phyloP scores from a whole-genome alignment of 2,888 invertebrate species.

The Cantharis nigra region DNA sequence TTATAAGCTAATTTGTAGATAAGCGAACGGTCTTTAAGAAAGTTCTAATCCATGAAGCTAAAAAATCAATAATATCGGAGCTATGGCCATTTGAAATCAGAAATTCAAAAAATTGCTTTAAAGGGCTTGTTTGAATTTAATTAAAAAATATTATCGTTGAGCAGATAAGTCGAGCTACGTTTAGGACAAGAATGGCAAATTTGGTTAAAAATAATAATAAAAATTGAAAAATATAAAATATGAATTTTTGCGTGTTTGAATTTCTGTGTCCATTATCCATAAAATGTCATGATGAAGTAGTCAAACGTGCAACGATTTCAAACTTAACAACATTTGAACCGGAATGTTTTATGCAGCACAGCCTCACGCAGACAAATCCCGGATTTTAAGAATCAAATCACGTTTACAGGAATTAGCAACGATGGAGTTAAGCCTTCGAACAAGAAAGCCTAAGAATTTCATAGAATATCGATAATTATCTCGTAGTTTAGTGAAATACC shows the following conservation, averaged over 20 bases:
- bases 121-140: too few relatives aligned
- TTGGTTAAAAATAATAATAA: neutral
- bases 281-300: slow-evolving; percentile 32
- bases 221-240: slow-evolving; percentile 6
- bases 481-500: neutral
- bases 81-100: too few relatives aligned
- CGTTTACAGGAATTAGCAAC: slow-evolving; percentile 39
- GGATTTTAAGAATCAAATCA: slow-evolving; percentile 35
- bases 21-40: too few relatives aligned
- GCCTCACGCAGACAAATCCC: slow-evolving; percentile 36
- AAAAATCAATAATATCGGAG: too few relatives aligned
- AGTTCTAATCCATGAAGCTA: too few relatives aligned
- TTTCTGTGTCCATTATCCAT: slow-evolving; percentile 31
- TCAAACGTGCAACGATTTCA: slow-evolving; percentile 30
- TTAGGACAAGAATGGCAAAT: neutral
- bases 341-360: slow-evolving; percentile 40
- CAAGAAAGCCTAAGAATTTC: slow-evolving; percentile 33
- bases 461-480: slow-evolving; percentile 26
- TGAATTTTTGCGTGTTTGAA: slow-evolving; percentile 25
- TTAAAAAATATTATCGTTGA: too few relatives aligned
- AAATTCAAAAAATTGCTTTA: too few relatives aligned
- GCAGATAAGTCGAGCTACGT: too few relatives aligned
- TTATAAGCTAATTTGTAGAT: too few relatives aligned
- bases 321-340: slow-evolving; percentile 26
- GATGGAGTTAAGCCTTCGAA: slow-evolving; percentile 39